Conservation (phyloP, 2,113 vertebrate genomes). For the Carassius gibelio region DNA sequence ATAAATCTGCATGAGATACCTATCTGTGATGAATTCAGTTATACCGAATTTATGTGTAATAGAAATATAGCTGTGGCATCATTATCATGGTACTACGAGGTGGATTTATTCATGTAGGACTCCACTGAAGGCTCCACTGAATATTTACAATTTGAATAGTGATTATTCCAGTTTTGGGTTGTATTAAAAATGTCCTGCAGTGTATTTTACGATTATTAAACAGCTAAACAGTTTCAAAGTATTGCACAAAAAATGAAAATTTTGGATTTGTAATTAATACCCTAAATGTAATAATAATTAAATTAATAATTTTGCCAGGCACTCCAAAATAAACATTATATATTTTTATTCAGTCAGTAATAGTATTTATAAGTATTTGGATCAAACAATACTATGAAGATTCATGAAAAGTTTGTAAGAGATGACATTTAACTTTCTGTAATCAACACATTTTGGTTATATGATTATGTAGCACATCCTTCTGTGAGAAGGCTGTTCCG, state of each 20-base stretch:
- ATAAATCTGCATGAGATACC: background rate
- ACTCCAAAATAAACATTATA: background rate
- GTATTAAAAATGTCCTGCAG: too few relatives aligned
- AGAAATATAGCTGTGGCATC: too few relatives aligned
- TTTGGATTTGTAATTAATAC: background rate
- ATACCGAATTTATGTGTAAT: too few relatives aligned
- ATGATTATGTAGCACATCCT: slow-evolving; percentile 41
- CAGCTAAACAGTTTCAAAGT: background rate
- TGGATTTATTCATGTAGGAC: too few relatives aligned
- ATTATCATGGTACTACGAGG: too few relatives aligned
- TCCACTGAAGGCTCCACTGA: too few relatives aligned
- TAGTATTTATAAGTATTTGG: background rate
- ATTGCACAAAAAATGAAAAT: background rate
- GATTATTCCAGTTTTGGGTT: background rate
- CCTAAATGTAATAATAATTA: too few relatives aligned
- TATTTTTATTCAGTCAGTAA: background rate
- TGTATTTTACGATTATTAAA: background rate
- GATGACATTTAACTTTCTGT: background rate
- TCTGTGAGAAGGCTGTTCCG: background rate
- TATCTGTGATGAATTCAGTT: too few relatives aligned
- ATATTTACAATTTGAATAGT: background rate
- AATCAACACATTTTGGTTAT: background rate
- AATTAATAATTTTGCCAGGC: background rate
- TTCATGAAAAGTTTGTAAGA: too few relatives aligned
- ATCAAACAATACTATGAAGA: too few relatives aligned